Base-by-base conservation (phyloP, 2,797 vertebrate genomes). In the Poeciliopsis turneri region DNA sequence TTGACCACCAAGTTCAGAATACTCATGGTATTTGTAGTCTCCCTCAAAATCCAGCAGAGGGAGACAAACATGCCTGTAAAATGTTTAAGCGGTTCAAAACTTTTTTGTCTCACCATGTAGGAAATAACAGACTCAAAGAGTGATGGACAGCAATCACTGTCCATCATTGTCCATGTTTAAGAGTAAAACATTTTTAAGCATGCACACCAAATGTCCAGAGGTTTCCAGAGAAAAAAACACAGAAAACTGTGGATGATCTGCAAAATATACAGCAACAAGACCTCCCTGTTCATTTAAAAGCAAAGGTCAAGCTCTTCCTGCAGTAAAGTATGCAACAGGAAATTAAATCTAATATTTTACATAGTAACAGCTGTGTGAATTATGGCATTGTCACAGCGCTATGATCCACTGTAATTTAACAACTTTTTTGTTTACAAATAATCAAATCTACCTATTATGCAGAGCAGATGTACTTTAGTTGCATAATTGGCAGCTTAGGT, bases 41-140 rank as follows among this genome's bases (percentile, higher is more conserved):
- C 8, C 36, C 23, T 0, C 1, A 74, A 30, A 8, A 4, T 70
- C 81, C 94, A 93, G 83, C 85, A 93, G 94, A 87, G 89, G 89
- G 94, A 84, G 89, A 91, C 92, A 94, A 84, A 84, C 49, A 71
- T 20, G 5, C 0, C 41, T 18, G n/a, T 47, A 1, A 43, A 81
- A 68, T 57, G 15, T 69, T 75, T 25, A 49, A 43, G 4, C 0
- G 30, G n/a, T 55, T 77, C 1, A 78, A 89, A 92, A 88, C 73
- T 87, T 87, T 74, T 20, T 15, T 43, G 61, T 46, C 25, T 39
- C 57, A 55, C 51, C 16, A 71, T 76, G n/a, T 81, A 57, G n/a
- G 66, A 18, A 69, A 43, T 11, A 77, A 41, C 43, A 78, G 39
- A 78, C 45, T 61, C 39, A 45, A 45, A 45, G 10, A 57, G 9